Base-by-base conservation (phyloP, 2,888 invertebrate species). In the Notocelia uddmanniana region DNA sequence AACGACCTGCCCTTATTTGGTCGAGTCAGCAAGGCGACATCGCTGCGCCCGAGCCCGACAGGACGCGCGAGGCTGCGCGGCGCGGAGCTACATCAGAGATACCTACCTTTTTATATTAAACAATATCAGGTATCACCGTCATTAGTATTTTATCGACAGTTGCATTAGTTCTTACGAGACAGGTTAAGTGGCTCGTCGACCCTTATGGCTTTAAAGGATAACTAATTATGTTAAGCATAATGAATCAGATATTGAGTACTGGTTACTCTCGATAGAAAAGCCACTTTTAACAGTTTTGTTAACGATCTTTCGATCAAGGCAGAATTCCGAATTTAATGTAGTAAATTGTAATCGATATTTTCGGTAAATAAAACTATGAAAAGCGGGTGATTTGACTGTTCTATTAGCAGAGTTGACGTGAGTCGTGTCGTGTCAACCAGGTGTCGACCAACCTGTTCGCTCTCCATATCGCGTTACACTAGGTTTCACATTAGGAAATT, bases 401-500 rank as follows among this genome's bases (percentile, higher is more conserved):
- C 85, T 88, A 90, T 89, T 87, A 89, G 84, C 76, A 79, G 85
- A 86, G 86, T 85, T 85, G 89, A 88, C 84, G 87, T 84, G 85
- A 86, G 84, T 77, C 78, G 50, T 34, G 84, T 77, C 78, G 50
- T 34, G 64, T 81, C 79, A 45, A 85, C 79, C 90, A 90, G 92
- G 91, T 92, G 92, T 86, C 81, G 80, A 77, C 81, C 85, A 87
- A 90, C 91, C 89, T 80, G 91, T 89, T 88, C 85, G 83, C 78
- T 79, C 83, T 81, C 80, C 73, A 87, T 90, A 85, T 93, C 91
- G 84, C 75, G 84, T 93, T 93, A 90, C 93, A 89, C 86, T 87
- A 89, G 92, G 91, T 92, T 92, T 92, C 92, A 92, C 91, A 91
- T 93, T 92, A 91, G 91, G 90, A 92, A 92, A 93, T 91, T 90